These are phyloP conservation scores for Euzophera pinguis DNA, from an alignment of 2,888 invertebrate genomes.

Conservation along the genomic window DNA sequence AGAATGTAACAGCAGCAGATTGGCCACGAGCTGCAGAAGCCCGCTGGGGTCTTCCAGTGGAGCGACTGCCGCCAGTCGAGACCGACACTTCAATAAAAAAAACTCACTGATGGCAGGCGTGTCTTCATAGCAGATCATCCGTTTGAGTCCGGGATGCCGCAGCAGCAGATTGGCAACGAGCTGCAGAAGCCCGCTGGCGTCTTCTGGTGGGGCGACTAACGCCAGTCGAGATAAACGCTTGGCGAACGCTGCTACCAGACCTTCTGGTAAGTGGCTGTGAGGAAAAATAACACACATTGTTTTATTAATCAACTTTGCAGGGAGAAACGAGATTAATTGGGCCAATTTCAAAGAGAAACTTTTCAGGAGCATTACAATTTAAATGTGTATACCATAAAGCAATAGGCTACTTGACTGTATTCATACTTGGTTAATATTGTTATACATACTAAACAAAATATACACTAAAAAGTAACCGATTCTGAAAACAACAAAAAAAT, in stretches of 20 bases:
- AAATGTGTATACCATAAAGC: too few species aligned
- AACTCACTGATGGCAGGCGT: constrained; percentile 60
- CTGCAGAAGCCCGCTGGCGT: constrained; percentile 86
- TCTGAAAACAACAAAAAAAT: too few species aligned
- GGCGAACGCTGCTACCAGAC: constrained; percentile 94
- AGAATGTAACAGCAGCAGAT: constrained; percentile 91
- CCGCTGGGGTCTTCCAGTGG: constrained; percentile 88
- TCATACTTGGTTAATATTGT: too few species aligned
- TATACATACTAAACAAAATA: too few species aligned
- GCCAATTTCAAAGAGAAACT: too few species aligned
- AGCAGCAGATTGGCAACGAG: constrained; percentile 92
- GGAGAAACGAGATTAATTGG: too few species aligned
- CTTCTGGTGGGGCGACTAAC: constrained; percentile 87
- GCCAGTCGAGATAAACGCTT: constrained; percentile 93
- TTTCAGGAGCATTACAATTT: too few species aligned
- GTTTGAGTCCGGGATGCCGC: constrained; percentile 90
- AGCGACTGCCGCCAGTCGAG: constrained; percentile 81
- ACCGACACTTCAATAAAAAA: too few species aligned
- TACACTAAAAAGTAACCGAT: too few species aligned
- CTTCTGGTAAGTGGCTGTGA: constrained; percentile 91
- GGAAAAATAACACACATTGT: not conserved
- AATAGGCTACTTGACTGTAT: too few species aligned
- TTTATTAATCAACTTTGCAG: too few species aligned
- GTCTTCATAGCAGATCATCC: constrained; percentile 66
- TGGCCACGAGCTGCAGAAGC: constrained; percentile 90